Conservation (phyloP, 2,797 vertebrate genomes). For the Amblyopsis hoosieri region DNA sequence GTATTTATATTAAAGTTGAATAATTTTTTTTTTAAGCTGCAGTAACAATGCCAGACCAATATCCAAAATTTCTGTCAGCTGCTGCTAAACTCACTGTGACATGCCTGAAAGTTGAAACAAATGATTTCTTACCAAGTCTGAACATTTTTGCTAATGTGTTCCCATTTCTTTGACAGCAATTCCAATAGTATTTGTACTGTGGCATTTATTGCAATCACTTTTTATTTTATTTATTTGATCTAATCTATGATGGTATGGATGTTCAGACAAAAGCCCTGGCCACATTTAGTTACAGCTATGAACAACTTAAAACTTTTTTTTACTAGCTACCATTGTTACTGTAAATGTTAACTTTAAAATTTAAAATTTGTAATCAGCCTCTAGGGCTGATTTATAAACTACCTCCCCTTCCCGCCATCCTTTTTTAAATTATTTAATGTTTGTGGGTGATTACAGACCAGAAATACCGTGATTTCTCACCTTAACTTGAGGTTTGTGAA, state of each 20-base stretch:
- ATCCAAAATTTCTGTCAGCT: conserved; percentile 10
- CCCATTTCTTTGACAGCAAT: neutral
- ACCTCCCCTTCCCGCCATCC: neutral
- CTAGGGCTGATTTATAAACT: neutral
- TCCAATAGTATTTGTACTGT: neutral
- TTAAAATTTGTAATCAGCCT: too few species aligned
- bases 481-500: conserved; percentile 7
- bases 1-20: conserved; percentile 9
- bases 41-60: neutral
- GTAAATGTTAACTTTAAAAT: too few species aligned
- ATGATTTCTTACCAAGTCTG: neutral
- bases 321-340: too few species aligned
- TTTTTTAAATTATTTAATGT: conserved; percentile 8
- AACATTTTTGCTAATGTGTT: neutral
- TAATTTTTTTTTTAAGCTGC: neutral
- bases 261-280: too few species aligned
- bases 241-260: too few species aligned
- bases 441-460: neutral
- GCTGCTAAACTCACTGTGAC: conserved; percentile 33
- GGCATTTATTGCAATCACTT: neutral
- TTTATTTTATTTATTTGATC: neutral
- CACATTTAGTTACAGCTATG: too few species aligned
- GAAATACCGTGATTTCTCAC: neutral
- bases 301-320: too few species aligned
- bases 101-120: neutral